Evolutionary conservation across 1,140 invertebrate species (phyloP), one percentile per base, ranked within the genome.

Genomic region (Druon quercuslanigerum): DNA sequence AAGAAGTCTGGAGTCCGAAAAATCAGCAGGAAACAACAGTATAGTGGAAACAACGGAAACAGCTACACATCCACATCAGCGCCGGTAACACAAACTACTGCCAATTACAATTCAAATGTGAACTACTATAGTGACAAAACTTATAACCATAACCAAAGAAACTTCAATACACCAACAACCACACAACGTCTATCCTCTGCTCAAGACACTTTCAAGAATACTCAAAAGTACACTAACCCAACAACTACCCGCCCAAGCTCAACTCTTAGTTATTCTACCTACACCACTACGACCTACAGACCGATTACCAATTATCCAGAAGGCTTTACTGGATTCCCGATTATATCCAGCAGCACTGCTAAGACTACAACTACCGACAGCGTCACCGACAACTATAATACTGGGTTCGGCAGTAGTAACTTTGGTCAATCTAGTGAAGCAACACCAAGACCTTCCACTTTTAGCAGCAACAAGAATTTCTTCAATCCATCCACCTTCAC

Each of bases 1-100:
- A 90, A 90, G 82, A 90, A 91, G 79, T 74, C 86, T 75, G 89
- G 78, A 74, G 81, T 84, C 78, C 89, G 87, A 82, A 92, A 85
- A 86, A 83, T 86, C 86, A 91, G 80, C 40, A 87, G 91, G 12
- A 91, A 92, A 16, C 88, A 88, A 20, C 84, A 84, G 40, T 84
- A 80, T 40, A 87, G 82, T 40, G 85, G 79, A 12, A 86, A 78
- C 50, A 87, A 83, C 46, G 85, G 79, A 12, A 86, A 78, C 46
- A 83, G 82, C 57, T 86, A 87, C 19, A 84, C 88, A 5, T 87
- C 83, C 3, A 86, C 85, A 12, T 79, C 83, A 1, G 66, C 50
- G 0, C 72, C 84, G 3, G 40, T 46, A 46, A 75, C 84, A 1
- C 73, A 75, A 4, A 83, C 78, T 2, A 78, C 79, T 6, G 83